Evolutionary conservation across 2,888 invertebrate genomes (phyloP).

Genomic region (Lymantria monacha): DNA sequence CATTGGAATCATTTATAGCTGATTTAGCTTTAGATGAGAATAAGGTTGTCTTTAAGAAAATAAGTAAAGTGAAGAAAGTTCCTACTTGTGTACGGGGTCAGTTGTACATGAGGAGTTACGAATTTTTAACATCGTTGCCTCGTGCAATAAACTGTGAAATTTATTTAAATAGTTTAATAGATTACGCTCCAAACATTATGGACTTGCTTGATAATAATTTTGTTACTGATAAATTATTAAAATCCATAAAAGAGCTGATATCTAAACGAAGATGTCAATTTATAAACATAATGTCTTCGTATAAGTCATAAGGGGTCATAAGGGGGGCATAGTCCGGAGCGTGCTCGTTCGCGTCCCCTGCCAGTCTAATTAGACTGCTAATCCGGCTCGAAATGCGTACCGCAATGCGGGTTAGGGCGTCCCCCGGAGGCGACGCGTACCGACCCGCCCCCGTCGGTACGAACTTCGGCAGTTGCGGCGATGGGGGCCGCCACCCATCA

Average conservation of each 20-base stretch:
- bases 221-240: conserved; percentile 34
- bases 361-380: no score
- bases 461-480: no score
- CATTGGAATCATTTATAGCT: conserved; percentile 46
- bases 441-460: no score
- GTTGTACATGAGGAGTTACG: conserved; percentile 46
- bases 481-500: no score
- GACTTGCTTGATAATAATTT: conserved; percentile 41
- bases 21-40: conserved; percentile 48
- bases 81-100: conserved; percentile 34
- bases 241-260: conserved; percentile 25
- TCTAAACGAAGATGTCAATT: conserved; percentile 7
- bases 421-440: no score
- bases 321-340: no score
- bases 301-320: no score
- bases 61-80: conserved; percentile 33
- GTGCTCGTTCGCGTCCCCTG: no score
- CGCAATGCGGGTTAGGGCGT: no score
- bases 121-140: conserved; percentile 39
- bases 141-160: conserved; percentile 27
- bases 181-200: conserved; percentile 30
- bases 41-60: conserved; percentile 39
- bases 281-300: conserved; percentile 27
- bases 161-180: conserved; percentile 23
- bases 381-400: no score